Evolutionary conservation across 2,888 invertebrate genomes (phyloP), one percentile per base, ranked within the genome.

Genomic region (Margaritifera margaritifera): DNA sequence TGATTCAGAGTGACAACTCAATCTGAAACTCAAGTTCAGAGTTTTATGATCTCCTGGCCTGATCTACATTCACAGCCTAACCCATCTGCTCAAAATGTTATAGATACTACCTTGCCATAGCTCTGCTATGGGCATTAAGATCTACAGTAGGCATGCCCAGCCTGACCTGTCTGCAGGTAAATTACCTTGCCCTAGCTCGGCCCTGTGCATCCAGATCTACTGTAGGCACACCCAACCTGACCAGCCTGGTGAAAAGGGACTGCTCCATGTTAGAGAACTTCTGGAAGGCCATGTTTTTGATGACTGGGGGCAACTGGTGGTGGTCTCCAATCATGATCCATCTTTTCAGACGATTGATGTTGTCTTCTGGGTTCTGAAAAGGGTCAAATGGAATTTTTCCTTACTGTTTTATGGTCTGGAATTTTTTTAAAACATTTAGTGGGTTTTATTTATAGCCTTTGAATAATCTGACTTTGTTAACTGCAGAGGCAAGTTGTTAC

Each of bases 311-410:
- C 81, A 99, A 91, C 90, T 99, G 99, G 91, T 99, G 98, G 90
- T 99, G 99, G 91, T 93, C 99, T 0, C 99, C 99, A 85, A 99
- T 99, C 99, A 99, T 99, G 83, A 99, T 98, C 99, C 99, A 99
- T 22, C 99, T 93, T 90, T 99, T 99, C 71, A 99, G 91, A 0
- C 99, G 93, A 87, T 97, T 98, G 80, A 94, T 94, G 0, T 98
- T 98, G 88, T 99, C 98, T 89, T 98, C 94, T 0, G 99, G 98
- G 91, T 99, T 99, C 91, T 92, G 77, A 20, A 64, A 76, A 22
- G 15, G 42, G 42, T 4, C 11, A 42, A 42, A 3, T 15, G 11
- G 42, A 42, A 42, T 42, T 42, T 11, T 42, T 42, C 42, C 42
- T 42, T 11, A 42, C 42, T 15, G 15, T 42, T 6, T 8, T 42